phyloP scores from a whole-genome alignment of 2,113 vertebrate genomes.

The Brevimyrus niger region DNA sequence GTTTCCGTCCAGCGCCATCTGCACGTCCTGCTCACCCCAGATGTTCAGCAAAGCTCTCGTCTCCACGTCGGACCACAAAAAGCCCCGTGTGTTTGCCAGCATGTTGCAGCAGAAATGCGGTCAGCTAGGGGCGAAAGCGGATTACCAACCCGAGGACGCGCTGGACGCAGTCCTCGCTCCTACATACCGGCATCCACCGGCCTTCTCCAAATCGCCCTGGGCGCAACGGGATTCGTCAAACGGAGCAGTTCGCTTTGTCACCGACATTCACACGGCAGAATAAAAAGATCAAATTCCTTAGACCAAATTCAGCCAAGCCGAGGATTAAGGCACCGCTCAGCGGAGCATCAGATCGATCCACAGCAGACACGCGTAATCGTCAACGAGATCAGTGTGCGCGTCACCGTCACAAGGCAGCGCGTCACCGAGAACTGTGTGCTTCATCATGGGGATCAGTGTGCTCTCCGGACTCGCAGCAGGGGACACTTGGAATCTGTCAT shows the following conservation, averaged over 20 bases:
- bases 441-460: constrained; percentile 11
- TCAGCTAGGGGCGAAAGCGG: not conserved
- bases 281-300: not conserved
- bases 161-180: not conserved
- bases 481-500: not conserved
- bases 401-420: not conserved
- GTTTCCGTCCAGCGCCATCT: constrained; percentile 79
- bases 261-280: not conserved
- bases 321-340: not conserved
- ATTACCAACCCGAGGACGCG: not conserved
- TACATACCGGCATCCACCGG: constrained; percentile 6
- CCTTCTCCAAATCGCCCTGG: not conserved
- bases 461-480: not conserved
- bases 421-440: constrained; percentile 9
- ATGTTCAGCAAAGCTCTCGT: constrained; percentile 77
- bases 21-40: constrained; percentile 85
- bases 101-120: constrained; percentile 41
- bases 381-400: not conserved
- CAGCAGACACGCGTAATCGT: not conserved
- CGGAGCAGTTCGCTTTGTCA: not conserved
- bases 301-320: not conserved
- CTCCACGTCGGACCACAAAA: constrained; percentile 81
- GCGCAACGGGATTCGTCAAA: not conserved
- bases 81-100: constrained; percentile 74
- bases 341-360: not conserved